A percentile compares a stretch with the other conserved stretches of the same genome.
phyloP scores from a whole-genome alignment of 2,888 invertebrate species.

The Apodemia mormo region DNA sequence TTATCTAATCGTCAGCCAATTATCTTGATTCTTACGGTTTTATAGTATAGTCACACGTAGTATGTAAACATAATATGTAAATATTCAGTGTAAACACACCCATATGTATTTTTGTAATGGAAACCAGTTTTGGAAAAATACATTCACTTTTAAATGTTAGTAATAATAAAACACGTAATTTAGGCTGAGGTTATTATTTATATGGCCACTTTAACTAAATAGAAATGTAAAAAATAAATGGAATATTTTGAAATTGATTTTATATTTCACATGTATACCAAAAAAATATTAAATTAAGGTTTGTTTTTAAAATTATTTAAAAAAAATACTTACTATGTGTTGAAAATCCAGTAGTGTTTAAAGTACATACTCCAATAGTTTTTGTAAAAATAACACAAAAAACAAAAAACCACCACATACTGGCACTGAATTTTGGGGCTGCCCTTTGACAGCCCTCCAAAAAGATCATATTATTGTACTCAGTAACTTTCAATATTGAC shows the following conservation, averaged over 20 bases:
- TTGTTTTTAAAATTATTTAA: constrained; percentile 1
- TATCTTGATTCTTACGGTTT: constrained; percentile 4
- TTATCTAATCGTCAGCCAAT: constrained; percentile 13
- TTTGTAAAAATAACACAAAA: constrained; percentile 71
- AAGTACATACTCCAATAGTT: constrained; percentile 65
- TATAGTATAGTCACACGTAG: not conserved
- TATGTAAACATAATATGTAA: constrained; percentile 8
- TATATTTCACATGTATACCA: too few relatives aligned
- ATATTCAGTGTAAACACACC: constrained; percentile 19
- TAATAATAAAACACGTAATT: too few relatives aligned
- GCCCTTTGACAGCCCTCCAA: constrained; percentile 79
- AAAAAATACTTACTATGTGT: constrained; percentile 61
- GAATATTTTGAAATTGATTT: too few relatives aligned
- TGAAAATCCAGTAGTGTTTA: constrained; percentile 56
- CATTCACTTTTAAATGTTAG: constrained; percentile 16
- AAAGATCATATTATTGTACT: constrained; percentile 68
- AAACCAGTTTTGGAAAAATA: constrained; percentile 17
- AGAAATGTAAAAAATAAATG: too few relatives aligned
- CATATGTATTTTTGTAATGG: constrained; percentile 19
- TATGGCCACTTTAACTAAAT: too few relatives aligned
- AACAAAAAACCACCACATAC: constrained; percentile 78
- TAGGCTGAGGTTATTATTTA: too few relatives aligned
- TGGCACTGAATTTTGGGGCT: constrained; percentile 78
- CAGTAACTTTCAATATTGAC: constrained; percentile 72
- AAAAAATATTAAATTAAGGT: too few relatives aligned